Evolutionary conservation across 35 echinoderm and acorn worm genomes (phyloP), one percentile per base, ranked within the genome.

Genomic region (Heliocidaris erythrogramma): DNA sequence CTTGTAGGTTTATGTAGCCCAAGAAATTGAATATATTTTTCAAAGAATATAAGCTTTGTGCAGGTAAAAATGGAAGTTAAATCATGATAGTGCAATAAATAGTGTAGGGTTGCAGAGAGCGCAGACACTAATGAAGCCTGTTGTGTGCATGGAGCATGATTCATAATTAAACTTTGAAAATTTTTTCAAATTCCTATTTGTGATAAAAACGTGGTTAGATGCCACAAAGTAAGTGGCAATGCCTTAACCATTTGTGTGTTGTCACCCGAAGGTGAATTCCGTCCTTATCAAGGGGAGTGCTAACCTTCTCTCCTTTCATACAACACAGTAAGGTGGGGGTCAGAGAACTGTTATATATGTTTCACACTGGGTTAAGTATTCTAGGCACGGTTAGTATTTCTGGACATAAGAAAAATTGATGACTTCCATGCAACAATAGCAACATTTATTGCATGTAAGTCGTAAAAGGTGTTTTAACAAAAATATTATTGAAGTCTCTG

Each of bases 271-370:
- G 96, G 94, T 78, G 94, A 92, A 59, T 97, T 97, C 96, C 96
- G 96, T 97, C 96, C 96, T 97, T 97, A 92, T 97, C 94, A 97
- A 97, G 96, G 96, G 96, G 96, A 97, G 96, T 97, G 96, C 96
- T 97, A 97, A 97, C 96, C 96, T 97, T 95, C 96, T 97, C 96
- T 97, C 96, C 96, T 97, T 97, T 97, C 96, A 95, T 97, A 97
- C 96, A 97, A 97, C 96, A 97, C 96, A 93, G 6, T 30, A 49
- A 7, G 14, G 7, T 8, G 0, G 0, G 18, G 27, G 65, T 78
- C 1, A 7, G 8, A n/a, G 18, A 0, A 78, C 21, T 24, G 1
- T 78, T 78, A 78, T 78, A 78, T 78, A 56, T 56, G 27, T 21
- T 18, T 21, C 27, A n/a, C 27, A 78, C 5, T 27, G 21, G 18